A percentile compares a stretch with the other conserved stretches of the same genome.
Conservation (phyloP, 2,888 invertebrate species). For the Troides helena region DNA sequence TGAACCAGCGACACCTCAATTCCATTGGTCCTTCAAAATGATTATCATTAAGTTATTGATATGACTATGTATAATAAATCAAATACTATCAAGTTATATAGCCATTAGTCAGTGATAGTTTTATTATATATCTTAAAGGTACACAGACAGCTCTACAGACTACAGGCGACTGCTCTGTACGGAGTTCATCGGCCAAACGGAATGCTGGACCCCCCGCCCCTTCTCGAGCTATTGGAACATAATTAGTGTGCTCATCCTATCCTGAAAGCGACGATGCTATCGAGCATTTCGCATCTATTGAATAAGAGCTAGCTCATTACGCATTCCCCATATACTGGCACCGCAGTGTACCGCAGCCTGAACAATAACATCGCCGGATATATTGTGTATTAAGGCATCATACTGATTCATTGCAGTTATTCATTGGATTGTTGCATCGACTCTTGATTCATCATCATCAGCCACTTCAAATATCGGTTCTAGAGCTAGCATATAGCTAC, state of each 20-base stretch:
- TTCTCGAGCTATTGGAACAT: constrained; percentile 70
- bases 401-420: constrained; percentile 37
- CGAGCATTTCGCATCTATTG: constrained; percentile 54
- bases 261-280: constrained; percentile 50
- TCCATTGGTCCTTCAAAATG: too few relatives aligned
- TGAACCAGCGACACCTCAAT: too few relatives aligned
- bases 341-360: constrained; percentile 35
- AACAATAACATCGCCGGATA: constrained; percentile 9
- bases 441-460: constrained; percentile 48
- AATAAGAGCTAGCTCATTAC: constrained; percentile 30
- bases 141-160: constrained; percentile 38
- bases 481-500: too few relatives aligned
- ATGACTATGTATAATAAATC: too few relatives aligned
- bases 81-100: too few relatives aligned
- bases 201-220: constrained; percentile 59
- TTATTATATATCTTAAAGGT: background rate
- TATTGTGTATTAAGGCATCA: constrained; percentile 23
- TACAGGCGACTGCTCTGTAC: constrained; percentile 31
- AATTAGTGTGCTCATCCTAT: constrained; percentile 73
- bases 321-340: constrained; percentile 25
- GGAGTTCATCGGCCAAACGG: constrained; percentile 60
- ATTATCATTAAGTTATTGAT: too few relatives aligned
- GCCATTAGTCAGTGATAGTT: background rate
- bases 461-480: too few relatives aligned
- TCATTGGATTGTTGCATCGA: constrained; percentile 41